Conservation (phyloP, 1,140 invertebrate genomes). For the Contarinia nasturtii region DNA sequence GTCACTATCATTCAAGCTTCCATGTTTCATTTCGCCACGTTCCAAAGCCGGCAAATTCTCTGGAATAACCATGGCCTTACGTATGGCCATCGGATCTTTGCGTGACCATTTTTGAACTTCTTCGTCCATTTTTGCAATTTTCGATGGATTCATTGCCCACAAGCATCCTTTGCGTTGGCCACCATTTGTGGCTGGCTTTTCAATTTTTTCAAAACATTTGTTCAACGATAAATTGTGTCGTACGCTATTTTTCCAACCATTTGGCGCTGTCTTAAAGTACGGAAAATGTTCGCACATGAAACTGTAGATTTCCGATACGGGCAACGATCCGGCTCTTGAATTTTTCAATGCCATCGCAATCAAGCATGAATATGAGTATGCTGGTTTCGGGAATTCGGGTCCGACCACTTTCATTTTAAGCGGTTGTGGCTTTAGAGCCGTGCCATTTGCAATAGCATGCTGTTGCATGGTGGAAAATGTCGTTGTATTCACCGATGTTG, state of each 20-base stretch:
- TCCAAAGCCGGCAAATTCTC: conserved; percentile 64
- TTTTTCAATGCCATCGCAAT: conserved; percentile 97
- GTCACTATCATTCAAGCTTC: conserved; percentile 30
- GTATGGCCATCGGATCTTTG: conserved; percentile 74
- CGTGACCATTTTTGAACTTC: conserved; percentile 91
- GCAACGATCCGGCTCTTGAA: conserved; percentile 78
- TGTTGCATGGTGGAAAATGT: not conserved
- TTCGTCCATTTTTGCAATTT: conserved; percentile 91
- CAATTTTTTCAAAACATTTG: conserved; percentile 96
- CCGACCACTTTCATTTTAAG: not conserved
- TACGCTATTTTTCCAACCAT: conserved; percentile 96
- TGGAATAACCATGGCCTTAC: conserved; percentile 78
- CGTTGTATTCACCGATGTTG: not conserved
- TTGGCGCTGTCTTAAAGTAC: conserved; percentile 92
- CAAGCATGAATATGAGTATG: conserved; percentile 93
- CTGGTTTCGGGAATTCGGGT: conserved; percentile 77
- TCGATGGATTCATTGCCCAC: conserved; percentile 91
- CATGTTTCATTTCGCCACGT: conserved; percentile 68
- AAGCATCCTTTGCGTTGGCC: conserved; percentile 74
- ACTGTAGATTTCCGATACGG: conserved; percentile 95
- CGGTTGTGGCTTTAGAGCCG: not conserved
- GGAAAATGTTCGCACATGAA: conserved; percentile 98
- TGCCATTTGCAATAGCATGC: not conserved
- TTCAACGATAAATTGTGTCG: conserved; percentile 89
- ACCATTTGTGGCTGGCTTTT: conserved; percentile 67